Evolutionary conservation across 2,113 vertebrate species (phyloP).

Genomic region (Todiramphus chloris): DNA sequence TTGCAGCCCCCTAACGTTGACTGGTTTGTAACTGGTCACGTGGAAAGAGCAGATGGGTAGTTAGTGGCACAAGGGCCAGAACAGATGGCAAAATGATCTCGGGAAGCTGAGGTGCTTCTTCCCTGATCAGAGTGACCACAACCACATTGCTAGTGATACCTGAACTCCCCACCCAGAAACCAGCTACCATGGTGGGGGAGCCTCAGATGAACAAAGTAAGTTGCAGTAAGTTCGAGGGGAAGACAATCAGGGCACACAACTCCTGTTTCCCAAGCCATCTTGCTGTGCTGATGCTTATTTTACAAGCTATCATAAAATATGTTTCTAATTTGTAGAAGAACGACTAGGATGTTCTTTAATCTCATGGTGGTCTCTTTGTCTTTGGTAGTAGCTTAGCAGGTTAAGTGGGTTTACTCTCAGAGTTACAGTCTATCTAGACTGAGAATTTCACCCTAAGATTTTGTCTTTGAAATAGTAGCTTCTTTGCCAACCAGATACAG

Average conservation of each 20-base stretch:
- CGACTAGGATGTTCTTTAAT: background rate
- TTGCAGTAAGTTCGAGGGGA: background rate
- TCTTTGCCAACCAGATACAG: background rate
- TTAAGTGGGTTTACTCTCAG: background rate
- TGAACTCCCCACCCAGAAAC: background rate
- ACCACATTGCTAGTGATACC: accelerated
- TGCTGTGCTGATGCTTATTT: background rate
- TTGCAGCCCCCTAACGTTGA: background rate
- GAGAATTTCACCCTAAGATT: background rate
- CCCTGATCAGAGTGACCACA: background rate
- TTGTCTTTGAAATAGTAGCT: background rate
- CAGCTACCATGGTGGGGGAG: background rate
- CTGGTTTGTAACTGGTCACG: background rate
- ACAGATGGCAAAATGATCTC: background rate
- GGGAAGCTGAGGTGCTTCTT: background rate
- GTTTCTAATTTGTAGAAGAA: background rate
- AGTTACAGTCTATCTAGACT: background rate
- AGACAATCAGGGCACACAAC: accelerated
- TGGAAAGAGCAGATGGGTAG: background rate
- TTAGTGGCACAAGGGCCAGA: accelerated
- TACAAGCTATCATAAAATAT: background rate
- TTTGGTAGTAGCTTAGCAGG: background rate
- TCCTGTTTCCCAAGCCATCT: background rate
- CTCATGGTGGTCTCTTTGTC: background rate
- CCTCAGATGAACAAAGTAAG: background rate